Conservation (phyloP, 2,113 vertebrate species). For the Lathamus discolor region DNA sequence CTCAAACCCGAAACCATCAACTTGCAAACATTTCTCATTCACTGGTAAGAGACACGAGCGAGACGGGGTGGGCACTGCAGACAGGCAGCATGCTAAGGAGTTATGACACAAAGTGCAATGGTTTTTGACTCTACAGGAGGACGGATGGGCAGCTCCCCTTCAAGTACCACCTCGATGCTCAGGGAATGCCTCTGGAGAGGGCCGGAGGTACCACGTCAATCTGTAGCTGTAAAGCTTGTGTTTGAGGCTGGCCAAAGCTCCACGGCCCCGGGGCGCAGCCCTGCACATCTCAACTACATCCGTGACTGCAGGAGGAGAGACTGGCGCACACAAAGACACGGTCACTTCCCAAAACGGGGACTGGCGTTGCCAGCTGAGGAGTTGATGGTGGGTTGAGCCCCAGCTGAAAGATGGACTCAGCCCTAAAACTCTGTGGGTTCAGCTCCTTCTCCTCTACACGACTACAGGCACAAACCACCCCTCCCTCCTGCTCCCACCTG, state of each 20-base stretch:
- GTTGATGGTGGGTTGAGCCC: slow-evolving; percentile 6
- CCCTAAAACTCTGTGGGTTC: slow-evolving; percentile 41
- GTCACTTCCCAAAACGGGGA: background rate
- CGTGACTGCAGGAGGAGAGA: background rate
- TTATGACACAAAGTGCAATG: slow-evolving; percentile 65
- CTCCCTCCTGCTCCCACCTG: background rate
- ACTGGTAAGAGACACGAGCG: slow-evolving; percentile 40
- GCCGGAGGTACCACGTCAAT: background rate
- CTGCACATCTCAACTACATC: slow-evolving; percentile 19
- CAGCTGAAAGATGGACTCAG: slow-evolving; percentile 32
- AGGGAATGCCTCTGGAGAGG: background rate
- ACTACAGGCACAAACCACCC: background rate
- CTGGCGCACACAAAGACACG: background rate
- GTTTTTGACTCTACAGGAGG: slow-evolving; percentile 21
- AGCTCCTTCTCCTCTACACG: background rate
- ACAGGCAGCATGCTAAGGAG: slow-evolving; percentile 42
- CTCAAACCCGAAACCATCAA: background rate
- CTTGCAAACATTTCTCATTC: slow-evolving; percentile 34
- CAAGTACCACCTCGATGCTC: background rate
- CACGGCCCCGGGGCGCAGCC: background rate
- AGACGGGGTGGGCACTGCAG: background rate
- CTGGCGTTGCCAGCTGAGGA: slow-evolving; percentile 5
- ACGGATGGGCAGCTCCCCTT: slow-evolving; percentile 30
- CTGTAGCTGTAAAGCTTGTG: background rate
- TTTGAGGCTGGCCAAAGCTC: background rate